phyloP scores from a whole-genome alignment of 2,113 vertebrate genomes.

The Sarotherodon lohbergeri region DNA sequence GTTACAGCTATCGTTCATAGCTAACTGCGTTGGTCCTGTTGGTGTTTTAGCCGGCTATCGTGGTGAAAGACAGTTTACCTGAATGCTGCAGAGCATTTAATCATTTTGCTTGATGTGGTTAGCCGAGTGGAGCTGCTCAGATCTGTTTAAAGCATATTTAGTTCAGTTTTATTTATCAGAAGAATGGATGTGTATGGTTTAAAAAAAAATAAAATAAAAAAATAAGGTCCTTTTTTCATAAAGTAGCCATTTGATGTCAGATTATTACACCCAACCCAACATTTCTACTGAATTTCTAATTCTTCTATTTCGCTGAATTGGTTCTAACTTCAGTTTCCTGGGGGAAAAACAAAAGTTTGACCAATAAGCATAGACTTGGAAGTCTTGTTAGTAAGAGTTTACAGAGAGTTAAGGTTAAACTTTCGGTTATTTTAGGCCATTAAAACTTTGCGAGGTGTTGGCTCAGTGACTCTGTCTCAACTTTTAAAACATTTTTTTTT shows the following conservation, averaged over 20 bases:
- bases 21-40: not conserved
- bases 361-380: not conserved
- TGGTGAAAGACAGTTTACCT: not conserved
- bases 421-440: not conserved
- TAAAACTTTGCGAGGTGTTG: not conserved
- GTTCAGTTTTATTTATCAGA: not conserved
- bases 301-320: not conserved
- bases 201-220: not conserved
- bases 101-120: not conserved
- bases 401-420: not conserved
- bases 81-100: not conserved
- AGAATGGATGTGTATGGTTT: not conserved
- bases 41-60: not conserved
- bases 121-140: not conserved
- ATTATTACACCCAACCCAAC: not conserved
- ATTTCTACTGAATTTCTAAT: not conserved
- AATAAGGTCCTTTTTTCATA: not conserved
- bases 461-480: not conserved
- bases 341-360: not conserved
- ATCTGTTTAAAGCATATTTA: not conserved
- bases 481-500: not conserved
- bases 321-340: not conserved
- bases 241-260: not conserved
- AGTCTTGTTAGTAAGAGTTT: not conserved
- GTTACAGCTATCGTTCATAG: not conserved